Evolutionary conservation across 1,140 invertebrate genomes (phyloP).

Genomic region (Aphaenogaster rudis): DNA sequence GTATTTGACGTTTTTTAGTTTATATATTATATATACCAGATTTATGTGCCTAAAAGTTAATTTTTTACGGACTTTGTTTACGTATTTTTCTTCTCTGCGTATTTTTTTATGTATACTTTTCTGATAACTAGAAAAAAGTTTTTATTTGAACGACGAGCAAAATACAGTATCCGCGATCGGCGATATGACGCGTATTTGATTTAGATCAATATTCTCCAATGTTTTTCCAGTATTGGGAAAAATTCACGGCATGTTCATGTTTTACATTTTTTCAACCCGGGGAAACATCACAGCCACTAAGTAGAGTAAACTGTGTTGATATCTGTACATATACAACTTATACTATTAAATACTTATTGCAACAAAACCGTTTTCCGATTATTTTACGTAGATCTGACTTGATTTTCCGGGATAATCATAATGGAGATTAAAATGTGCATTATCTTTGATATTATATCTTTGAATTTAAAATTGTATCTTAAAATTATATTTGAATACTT

Average conservation of each 20-base stretch:
- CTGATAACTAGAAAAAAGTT: background rate
- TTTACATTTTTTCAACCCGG: background rate
- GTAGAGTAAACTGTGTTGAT: background rate
- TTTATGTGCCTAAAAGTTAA: background rate
- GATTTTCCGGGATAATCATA: background rate
- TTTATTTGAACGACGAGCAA: background rate
- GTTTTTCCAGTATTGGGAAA: background rate
- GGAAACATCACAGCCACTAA: background rate
- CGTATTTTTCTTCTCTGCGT: background rate
- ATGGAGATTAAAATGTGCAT: background rate
- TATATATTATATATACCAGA: background rate
- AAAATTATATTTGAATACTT: background rate
- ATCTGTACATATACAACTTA: background rate
- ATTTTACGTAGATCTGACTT: background rate
- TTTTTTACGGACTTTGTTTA: background rate
- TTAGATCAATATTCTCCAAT: constrained; percentile 38
- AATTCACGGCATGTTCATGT: background rate
- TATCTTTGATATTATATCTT: background rate
- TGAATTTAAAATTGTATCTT: background rate
- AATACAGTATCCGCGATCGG: background rate
- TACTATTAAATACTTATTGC: background rate
- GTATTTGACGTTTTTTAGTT: background rate
- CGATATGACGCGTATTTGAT: background rate
- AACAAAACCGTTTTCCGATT: constrained; percentile 10
- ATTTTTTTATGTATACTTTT: background rate